Percentiles rank a stretch among this genome's conserved stretches.
Conservation (phyloP, 2,113 vertebrate species). For the Nesospiza acunhae region DNA sequence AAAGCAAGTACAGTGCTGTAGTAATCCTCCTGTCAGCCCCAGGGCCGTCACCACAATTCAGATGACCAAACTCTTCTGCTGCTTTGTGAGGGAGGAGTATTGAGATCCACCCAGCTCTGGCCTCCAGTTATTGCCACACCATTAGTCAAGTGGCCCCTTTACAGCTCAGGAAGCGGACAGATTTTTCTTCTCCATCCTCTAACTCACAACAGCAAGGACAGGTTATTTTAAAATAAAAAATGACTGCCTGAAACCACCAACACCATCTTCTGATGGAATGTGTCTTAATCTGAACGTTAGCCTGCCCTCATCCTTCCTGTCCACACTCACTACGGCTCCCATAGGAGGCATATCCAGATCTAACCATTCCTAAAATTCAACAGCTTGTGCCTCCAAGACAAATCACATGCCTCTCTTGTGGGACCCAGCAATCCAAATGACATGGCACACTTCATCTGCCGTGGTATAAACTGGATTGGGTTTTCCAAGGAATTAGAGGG, state of each 20-base stretch:
- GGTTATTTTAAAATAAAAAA: background rate
- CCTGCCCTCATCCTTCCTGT: background rate
- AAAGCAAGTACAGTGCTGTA: background rate
- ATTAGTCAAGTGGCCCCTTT: background rate
- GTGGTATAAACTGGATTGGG: background rate
- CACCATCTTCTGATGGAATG: background rate
- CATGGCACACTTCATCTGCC: background rate
- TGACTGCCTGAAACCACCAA: background rate
- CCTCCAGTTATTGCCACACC: background rate
- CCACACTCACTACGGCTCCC: background rate
- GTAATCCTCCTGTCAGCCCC: slow-evolving; percentile 2
- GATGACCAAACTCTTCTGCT: background rate
- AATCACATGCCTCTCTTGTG: background rate
- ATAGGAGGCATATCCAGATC: background rate
- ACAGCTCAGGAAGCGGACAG: background rate
- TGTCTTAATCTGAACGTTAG: background rate
- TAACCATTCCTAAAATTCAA: background rate
- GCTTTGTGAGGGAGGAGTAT: background rate
- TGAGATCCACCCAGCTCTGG: background rate
- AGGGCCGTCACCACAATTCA: background rate
- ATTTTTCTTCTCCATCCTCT: slow-evolving; percentile 5
- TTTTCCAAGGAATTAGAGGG: background rate
- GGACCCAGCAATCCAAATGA: background rate
- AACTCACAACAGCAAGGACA: background rate
- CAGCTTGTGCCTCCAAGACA: background rate